These are phyloP conservation scores for Drosophila colorata DNA, from an alignment of 2,888 invertebrate genomes.

Conservation along the genomic window DNA sequence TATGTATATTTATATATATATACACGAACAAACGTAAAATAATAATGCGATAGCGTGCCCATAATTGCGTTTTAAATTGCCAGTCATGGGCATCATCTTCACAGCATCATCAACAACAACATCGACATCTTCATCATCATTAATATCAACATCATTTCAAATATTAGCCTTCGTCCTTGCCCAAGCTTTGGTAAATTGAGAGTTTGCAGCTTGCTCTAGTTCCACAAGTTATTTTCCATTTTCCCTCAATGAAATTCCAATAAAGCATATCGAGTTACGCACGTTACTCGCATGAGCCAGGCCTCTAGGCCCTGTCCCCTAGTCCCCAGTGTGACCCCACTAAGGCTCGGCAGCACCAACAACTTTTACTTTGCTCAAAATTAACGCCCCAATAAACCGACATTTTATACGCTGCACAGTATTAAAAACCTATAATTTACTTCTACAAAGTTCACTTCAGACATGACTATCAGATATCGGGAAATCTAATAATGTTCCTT, in stretches of 20 bases:
- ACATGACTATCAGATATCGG: slow-evolving; percentile 9
- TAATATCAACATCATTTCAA: slow-evolving; percentile 31
- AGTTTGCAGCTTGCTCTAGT: slow-evolving; percentile 26
- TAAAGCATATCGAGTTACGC: slow-evolving; percentile 58
- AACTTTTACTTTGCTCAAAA: slow-evolving; percentile 33
- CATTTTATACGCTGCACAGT: not conserved
- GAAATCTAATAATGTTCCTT: not conserved
- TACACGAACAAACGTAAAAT: not conserved
- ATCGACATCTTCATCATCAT: slow-evolving; percentile 15
- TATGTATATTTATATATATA: no score
- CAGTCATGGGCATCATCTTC: slow-evolving; percentile 54
- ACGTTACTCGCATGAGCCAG: slow-evolving; percentile 23
- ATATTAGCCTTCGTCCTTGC: slow-evolving; percentile 41
- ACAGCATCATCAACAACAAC: slow-evolving; percentile 13
- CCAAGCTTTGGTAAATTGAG: slow-evolving; percentile 66
- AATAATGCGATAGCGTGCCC: slow-evolving; percentile 19
- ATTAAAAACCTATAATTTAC: slow-evolving; percentile 25
- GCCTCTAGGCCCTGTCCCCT: slow-evolving; percentile 4
- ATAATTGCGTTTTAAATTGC: slow-evolving; percentile 78
- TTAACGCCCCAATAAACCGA: slow-evolving; percentile 12
- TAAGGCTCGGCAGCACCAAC: slow-evolving; percentile 1
- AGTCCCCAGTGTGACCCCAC: slow-evolving; percentile 3
- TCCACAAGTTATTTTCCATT: slow-evolving; percentile 63
- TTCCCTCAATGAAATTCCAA: slow-evolving; percentile 47
- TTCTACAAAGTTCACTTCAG: not conserved